Base-by-base conservation (phyloP, 2,113 vertebrate species). In the Channa maculata region DNA sequence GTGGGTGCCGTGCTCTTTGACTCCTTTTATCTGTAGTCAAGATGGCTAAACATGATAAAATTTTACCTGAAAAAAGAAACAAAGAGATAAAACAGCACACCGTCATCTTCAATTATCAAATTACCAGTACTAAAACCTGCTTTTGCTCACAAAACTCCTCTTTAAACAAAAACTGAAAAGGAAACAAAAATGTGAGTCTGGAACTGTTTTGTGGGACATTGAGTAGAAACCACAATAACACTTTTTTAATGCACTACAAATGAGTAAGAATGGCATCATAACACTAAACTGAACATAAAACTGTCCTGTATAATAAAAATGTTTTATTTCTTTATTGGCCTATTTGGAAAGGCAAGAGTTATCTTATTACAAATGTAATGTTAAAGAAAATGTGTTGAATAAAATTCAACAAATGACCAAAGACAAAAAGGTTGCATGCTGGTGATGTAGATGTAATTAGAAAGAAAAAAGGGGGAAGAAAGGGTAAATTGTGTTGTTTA, bases 401-500 rank as follows among this genome's bases (percentile, higher is more conserved):
- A 24, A 24, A 24, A 24, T 24, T 24, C 24, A 24, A 24, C 24
- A 24, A 24, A 24, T 41, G 48, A 70, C 54, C 50, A 49, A 65
- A 74, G 60, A 78, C 62, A 62, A 70, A n/a, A 54, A 68, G 45
- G 24, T n/a, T 36, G 4, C 54, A 60, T 1, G n/a, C 65, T 75
- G 48, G 8, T 68, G 57, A 72, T 87, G 14, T 64, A 49, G 82
- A 77, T 44, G 51, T 37, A 76, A 83, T 84, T 70, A 85, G 58
- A 39, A n/a, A 55, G 33, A 74, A 53, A 75, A 5, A 55, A 76
- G 44, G 39, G 60, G 24, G 64, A 80, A 75, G 59, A 72, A 80
- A 74, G 45, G 34, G 37, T 39, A 54, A 14, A 64, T 75, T 11
- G 33, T 64, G 60, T 43, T 50, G 43, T 72, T 69, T 37, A 62